Evolutionary conservation across 2,888 invertebrate species (phyloP).

Genomic region (Clistopyga incitator): DNA sequence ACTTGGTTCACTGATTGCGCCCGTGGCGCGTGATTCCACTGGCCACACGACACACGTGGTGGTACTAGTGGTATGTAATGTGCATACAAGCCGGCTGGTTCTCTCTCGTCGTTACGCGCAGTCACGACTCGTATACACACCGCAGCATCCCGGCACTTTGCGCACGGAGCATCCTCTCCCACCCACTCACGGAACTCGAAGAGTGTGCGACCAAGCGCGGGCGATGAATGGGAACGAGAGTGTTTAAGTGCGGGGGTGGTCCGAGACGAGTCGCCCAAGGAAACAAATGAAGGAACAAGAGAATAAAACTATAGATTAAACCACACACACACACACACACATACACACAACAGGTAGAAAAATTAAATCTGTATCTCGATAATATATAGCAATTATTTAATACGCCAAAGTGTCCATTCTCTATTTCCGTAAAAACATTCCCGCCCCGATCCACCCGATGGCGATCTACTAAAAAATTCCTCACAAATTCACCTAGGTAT

Average conservation of each 20-base stretch:
- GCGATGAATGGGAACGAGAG: conserved; percentile 57
- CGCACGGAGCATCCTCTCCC: conserved; percentile 60
- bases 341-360: too few relatives aligned
- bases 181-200: conserved; percentile 40
- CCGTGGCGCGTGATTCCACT: conserved; percentile 58
- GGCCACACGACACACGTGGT: conserved; percentile 42
- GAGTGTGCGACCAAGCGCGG: conserved; percentile 50
- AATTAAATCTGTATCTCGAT: too few relatives aligned
- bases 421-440: not conserved
- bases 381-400: too few relatives aligned
- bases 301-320: not conserved
- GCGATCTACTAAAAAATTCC: not conserved
- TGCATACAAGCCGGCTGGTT: conserved; percentile 16
- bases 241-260: conserved; percentile 60
- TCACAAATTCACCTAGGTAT: not conserved
- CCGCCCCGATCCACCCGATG: not conserved
- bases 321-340: too few relatives aligned
- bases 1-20: conserved; percentile 60
- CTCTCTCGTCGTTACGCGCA: conserved; percentile 17
- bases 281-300: conserved; percentile 51
- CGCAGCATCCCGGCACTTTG: conserved; percentile 43
- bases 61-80: not conserved
- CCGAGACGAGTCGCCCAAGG: conserved; percentile 13
- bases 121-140: conserved; percentile 37
- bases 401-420: not conserved